Evolutionary conservation across 2,797 vertebrate genomes (phyloP), one percentile per base, ranked within the genome.

Genomic region (Mallotus villosus): DNA sequence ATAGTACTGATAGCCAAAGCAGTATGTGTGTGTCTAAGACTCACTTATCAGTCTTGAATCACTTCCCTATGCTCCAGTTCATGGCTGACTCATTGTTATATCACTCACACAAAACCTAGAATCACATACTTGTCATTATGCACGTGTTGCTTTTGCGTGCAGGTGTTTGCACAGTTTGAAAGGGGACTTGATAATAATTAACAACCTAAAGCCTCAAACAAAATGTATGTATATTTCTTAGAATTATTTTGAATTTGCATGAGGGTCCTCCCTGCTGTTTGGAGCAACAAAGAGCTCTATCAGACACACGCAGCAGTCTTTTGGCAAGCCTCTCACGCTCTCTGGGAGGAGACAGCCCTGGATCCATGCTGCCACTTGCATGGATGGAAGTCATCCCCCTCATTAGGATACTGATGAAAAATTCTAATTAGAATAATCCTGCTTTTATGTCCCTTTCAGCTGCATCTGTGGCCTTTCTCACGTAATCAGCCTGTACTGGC

Each of bases 211-310:
- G 37, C 37, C 37, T 41, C 17, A 19, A n/a, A 17, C 17, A 5
- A 19, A 17, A 53, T 5, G 16, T 17, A 46, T 8, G 14, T 14
- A 9, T 8, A n/a, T 78, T 84, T 80, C 76, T 80, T 62, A 78
- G 71, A 85, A 82, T 80, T 76, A 77, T 68, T 83, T 81, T 82
- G 76, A 84, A 82, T 86, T 85, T 82, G 67, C 77, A 83, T 78
- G 67, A 83, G 70, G 76, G 71, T 82, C 79, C 78, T 80, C 81
- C 73, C 75, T 81, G 76, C 82, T 83, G 79, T 79, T 86, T 73
- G 71, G 14, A 78, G 78, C 73, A 79, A 88, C 86, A 86, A 85
- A 85, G 83, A 84, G 70, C 77, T 81, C 78, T 77, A 75, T 82
- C 71, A 81, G 71, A 63, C 79, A 71, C 63, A 71, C 74, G 61